Conservation (phyloP, 2,113 vertebrate species). For the Rhipidura dahli region DNA sequence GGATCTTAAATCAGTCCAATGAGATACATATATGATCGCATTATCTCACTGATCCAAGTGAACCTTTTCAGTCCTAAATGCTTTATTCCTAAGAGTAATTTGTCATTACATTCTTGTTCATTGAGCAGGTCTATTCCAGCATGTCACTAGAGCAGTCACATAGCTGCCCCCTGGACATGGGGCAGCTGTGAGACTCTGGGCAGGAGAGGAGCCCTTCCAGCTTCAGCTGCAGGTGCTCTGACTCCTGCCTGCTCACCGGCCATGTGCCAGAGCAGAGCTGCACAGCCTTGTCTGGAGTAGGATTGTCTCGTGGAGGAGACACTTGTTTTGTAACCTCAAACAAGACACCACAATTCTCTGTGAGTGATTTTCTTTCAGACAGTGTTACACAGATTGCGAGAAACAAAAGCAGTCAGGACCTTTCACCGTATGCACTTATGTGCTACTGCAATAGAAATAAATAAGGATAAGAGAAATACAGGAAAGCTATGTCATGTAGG, state of each 20-base stretch:
- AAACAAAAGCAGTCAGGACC: background rate
- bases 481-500: background rate
- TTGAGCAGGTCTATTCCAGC: background rate
- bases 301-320: background rate
- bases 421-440: accelerated
- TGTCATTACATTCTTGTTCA: background rate
- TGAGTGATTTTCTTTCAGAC: background rate
- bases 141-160: background rate
- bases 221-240: background rate
- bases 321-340: background rate
- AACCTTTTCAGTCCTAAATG: background rate
- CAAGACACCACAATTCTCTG: background rate
- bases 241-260: accelerated
- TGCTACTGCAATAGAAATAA: background rate
- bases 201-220: background rate
- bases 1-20: background rate
- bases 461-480: background rate
- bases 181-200: background rate
- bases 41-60: background rate
- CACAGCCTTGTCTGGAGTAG: background rate
- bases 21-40: background rate
- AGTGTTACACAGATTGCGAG: background rate
- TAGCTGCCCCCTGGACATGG: background rate
- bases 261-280: accelerated
- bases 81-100: background rate